These are phyloP conservation scores for Saxidomus purpurata DNA, from an alignment of 1,140 invertebrate genomes.

Conservation along the genomic window DNA sequence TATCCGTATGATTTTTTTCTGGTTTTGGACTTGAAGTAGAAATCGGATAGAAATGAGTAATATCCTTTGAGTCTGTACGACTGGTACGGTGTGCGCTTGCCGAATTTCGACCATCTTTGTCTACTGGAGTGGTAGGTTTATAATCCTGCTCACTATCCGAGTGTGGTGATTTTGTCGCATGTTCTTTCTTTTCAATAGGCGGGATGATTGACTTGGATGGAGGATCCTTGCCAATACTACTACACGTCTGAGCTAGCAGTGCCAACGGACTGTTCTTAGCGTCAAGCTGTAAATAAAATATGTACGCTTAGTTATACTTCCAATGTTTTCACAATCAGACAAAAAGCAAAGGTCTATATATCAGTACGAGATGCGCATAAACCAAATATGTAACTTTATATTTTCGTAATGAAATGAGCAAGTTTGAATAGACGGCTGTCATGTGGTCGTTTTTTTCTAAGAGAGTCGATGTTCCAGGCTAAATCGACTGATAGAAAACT, in stretches of 20 bases:
- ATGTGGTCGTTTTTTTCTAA: too few relatives aligned
- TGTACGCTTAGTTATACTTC: too few relatives aligned
- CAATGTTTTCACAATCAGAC: too few relatives aligned
- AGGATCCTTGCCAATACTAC: conserved; percentile 98
- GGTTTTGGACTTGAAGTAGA: conserved; percentile 66
- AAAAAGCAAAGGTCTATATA: too few relatives aligned
- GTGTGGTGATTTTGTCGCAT: conserved; percentile 49
- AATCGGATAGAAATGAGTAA: conserved; percentile 54
- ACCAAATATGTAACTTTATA: too few relatives aligned
- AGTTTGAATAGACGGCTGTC: too few relatives aligned
- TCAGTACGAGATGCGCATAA: too few relatives aligned
- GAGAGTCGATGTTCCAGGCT: too few relatives aligned
- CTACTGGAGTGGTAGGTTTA: conserved; percentile 65
- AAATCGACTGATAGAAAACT: too few relatives aligned
- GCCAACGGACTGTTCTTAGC: conserved; percentile 99
- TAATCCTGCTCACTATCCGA: conserved; percentile 43
- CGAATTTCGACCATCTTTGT: conserved; percentile 53
- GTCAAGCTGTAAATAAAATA: conserved; percentile 94
- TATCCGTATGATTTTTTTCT: conserved; percentile 44
- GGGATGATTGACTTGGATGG: conserved; percentile 83
- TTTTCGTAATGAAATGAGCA: too few relatives aligned
- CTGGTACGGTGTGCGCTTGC: not conserved
- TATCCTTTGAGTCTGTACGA: conserved; percentile 30
- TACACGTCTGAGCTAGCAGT: conserved; percentile 98
- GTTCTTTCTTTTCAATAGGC: conserved; percentile 81